These are phyloP conservation scores for Deilephila porcellus DNA, from an alignment of 2,888 invertebrate species.

Conservation along the genomic window DNA sequence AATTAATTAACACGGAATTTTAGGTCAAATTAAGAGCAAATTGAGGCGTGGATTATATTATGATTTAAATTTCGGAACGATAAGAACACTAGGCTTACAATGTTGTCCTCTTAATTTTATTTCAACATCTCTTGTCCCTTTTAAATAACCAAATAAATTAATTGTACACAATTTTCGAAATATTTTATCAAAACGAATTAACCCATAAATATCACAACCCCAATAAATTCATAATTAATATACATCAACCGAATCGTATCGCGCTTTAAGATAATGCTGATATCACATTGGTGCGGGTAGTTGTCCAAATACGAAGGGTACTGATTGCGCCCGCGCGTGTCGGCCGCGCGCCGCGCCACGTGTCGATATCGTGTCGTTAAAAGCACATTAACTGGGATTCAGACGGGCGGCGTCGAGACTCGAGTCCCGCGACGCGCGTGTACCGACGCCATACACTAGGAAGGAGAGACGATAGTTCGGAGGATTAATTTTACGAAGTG, in stretches of 20 bases:
- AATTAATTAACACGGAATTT: too few species aligned
- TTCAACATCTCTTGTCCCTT: too few species aligned
- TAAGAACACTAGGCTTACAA: too few species aligned
- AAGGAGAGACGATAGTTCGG: not conserved
- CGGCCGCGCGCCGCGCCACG: slow-evolving; percentile 46
- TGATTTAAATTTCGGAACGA: too few species aligned
- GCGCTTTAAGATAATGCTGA: too few species aligned
- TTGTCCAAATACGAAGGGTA: not conserved
- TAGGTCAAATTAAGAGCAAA: too few species aligned
- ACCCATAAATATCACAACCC: not conserved
- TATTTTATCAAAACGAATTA: not conserved
- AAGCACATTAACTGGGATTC: slow-evolving; percentile 67
- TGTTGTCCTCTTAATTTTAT: too few species aligned
- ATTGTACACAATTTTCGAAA: not conserved
- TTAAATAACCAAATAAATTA: not conserved
- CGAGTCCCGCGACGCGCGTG: slow-evolving; percentile 30
- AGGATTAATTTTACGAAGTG: too few species aligned
- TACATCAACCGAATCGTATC: not conserved
- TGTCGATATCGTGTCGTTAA: slow-evolving; percentile 65
- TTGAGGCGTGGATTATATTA: too few species aligned
- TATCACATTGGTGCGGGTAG: too few species aligned
- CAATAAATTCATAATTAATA: not conserved
- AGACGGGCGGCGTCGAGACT: slow-evolving; percentile 26
- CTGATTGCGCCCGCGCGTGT: slow-evolving; percentile 17
- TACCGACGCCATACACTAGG: slow-evolving; percentile 29